These are phyloP conservation scores for Ophonus ardosiacus DNA, from an alignment of 2,888 invertebrate genomes.

Conservation along the genomic window DNA sequence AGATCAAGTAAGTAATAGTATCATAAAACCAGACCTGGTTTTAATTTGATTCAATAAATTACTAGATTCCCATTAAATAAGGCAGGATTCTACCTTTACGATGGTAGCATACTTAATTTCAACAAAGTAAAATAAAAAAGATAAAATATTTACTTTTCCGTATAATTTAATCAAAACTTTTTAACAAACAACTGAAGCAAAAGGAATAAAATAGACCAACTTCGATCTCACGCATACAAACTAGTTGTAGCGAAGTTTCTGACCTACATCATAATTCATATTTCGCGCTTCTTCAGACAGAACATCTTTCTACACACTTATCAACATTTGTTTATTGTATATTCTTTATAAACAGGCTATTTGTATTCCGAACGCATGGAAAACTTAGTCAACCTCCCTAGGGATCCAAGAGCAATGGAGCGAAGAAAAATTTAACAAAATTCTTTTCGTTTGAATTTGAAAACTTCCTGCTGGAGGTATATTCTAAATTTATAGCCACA, in stretches of 20 bases:
- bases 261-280: conserved; percentile 27
- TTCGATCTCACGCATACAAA: conserved; percentile 21
- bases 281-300: neutral
- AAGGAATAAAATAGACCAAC: conserved; percentile 5
- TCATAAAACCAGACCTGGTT: too few species aligned
- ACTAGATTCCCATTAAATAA: too few species aligned
- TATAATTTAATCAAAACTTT: conserved; percentile 41
- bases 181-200: conserved; percentile 15
- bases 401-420: conserved; percentile 7
- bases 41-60: too few species aligned
- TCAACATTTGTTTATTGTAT: conserved; percentile 35
- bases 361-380: conserved; percentile 9
- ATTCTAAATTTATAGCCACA: too few species aligned
- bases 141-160: neutral
- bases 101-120: too few species aligned
- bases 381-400: neutral
- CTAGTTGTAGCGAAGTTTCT: conserved; percentile 1
- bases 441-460: neutral
- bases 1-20: neutral
- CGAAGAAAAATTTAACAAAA: conserved; percentile 16
- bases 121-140: neutral
- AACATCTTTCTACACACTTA: neutral
- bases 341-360: conserved; percentile 11
- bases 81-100: too few species aligned
- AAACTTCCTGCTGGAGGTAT: too few species aligned